A percentile compares a stretch with the other conserved stretches of the same genome.
These are phyloP conservation scores for Scaptomyza hsui DNA, from an alignment of 1,140 invertebrate genomes.

Conservation along the genomic window DNA sequence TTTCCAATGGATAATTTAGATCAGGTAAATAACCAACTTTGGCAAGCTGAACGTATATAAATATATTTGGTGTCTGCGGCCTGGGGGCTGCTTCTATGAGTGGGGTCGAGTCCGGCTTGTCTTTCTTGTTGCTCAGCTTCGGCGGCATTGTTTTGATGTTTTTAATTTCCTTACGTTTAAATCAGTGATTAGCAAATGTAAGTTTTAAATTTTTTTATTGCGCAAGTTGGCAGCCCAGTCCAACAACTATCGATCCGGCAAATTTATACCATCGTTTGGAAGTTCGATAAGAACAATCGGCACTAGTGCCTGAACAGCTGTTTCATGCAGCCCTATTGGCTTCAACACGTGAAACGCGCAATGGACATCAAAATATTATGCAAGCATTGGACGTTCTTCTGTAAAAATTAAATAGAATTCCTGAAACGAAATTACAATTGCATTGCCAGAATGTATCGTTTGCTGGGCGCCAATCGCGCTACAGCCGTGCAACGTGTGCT, in stretches of 20 bases:
- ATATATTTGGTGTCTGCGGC: conserved; percentile 58
- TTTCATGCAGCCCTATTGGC: conserved; percentile 27
- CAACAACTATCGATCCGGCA: too few species aligned
- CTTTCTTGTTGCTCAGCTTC: conserved; percentile 9
- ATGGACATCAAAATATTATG: conserved; percentile 55
- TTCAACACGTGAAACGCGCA: conserved; percentile 50
- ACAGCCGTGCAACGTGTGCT: conserved; percentile 49
- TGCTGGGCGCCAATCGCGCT: conserved; percentile 57
- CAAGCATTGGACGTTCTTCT: conserved; percentile 36
- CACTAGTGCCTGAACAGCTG: not conserved
- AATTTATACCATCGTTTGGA: conserved; percentile 2
- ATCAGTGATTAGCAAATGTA: conserved; percentile 15
- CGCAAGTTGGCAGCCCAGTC: conserved; percentile 22
- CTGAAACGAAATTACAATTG: conserved; percentile 29
- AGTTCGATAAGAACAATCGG: not conserved
- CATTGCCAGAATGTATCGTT: conserved; percentile 62
- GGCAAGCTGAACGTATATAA: conserved; percentile 59
- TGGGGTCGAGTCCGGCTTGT: not conserved
- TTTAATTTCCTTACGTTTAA: conserved; percentile 18
- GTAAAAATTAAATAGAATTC: conserved; percentile 32
- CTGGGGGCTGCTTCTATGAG: not conserved
- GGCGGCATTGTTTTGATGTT: conserved; percentile 14
- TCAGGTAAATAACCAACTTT: conserved; percentile 1
- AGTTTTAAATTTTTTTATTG: conserved; percentile 1
- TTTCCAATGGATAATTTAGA: conserved; percentile 26